Evolutionary conservation across 1,140 invertebrate genomes (phyloP).

Genomic region (Caenorhabditis latens): DNA sequence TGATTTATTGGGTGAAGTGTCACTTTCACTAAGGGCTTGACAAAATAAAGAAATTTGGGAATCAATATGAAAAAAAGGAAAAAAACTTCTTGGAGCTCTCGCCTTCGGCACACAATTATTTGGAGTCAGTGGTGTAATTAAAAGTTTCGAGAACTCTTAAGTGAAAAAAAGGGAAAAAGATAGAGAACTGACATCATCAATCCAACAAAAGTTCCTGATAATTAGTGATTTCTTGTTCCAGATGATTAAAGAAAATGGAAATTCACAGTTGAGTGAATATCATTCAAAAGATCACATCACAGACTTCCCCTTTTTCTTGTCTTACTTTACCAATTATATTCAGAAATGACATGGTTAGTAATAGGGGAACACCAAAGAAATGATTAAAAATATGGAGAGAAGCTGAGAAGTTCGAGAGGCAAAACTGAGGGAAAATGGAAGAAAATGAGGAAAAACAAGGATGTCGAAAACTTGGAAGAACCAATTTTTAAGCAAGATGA

Average conservation of each 20-base stretch:
- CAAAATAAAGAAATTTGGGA: not conserved
- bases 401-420: not conserved
- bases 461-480: not conserved
- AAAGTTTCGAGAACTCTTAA: not conserved
- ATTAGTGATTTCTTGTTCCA: not conserved
- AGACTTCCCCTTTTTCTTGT: too few relatives aligned
- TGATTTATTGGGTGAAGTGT: constrained; percentile 15
- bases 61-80: not conserved
- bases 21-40: constrained; percentile 7
- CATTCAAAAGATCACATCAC: not conserved
- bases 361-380: not conserved
- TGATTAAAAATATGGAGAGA: constrained; percentile 24
- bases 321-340: not conserved
- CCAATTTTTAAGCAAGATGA: too few relatives aligned
- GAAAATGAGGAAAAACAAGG: not conserved
- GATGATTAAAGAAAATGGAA: not conserved
- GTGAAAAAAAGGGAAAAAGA: not conserved
- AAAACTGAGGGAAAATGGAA: not conserved
- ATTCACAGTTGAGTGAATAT: not conserved
- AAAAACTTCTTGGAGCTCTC: not conserved
- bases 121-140: not conserved
- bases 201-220: not conserved
- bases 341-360: constrained; percentile 31
- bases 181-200: not conserved
- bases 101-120: too few relatives aligned